These are phyloP conservation scores for Lordiphosa collinella DNA, from an alignment of 1,140 invertebrate species.

Conservation along the genomic window DNA sequence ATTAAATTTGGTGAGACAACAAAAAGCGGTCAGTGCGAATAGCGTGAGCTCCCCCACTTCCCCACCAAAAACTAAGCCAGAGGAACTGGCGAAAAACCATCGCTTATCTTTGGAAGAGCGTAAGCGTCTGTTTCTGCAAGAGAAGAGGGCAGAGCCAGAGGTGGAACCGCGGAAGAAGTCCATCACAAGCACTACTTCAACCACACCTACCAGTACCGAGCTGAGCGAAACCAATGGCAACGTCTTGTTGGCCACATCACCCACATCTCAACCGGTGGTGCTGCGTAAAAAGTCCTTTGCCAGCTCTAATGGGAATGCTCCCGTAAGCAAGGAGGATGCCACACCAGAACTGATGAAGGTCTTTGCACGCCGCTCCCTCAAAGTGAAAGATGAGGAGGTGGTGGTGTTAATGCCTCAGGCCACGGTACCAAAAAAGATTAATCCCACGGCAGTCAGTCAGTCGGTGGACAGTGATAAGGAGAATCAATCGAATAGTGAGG, in stretches of 20 bases:
- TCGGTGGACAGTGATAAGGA: conserved; percentile 85
- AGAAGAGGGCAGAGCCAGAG: conserved; percentile 49
- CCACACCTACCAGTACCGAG: conserved; percentile 9
- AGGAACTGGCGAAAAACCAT: conserved; percentile 22
- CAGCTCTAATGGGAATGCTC: conserved; percentile 33
- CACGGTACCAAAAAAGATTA: not conserved
- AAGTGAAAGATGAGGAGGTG: conserved; percentile 86
- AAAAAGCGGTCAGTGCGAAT: conserved; percentile 45
- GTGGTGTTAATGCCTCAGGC: conserved; percentile 59
- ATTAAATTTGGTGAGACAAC: conserved; percentile 59
- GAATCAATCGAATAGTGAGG: conserved; percentile 81
- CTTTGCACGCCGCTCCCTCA: conserved; percentile 87
- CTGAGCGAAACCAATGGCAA: conserved; percentile 26
- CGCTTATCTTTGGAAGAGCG: conserved; percentile 70
- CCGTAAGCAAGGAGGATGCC: conserved; percentile 81
- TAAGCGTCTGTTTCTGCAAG: conserved; percentile 60
- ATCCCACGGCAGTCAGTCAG: conserved; percentile 31
- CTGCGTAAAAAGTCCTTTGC: conserved; percentile 82
- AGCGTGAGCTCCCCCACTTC: conserved; percentile 35
- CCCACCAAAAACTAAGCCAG: conserved; percentile 29
- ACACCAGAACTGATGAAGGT: conserved; percentile 90
- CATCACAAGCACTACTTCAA: conserved; percentile 22
- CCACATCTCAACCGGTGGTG: conserved; percentile 70
- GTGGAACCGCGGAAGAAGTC: conserved; percentile 67
- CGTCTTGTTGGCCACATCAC: not conserved